These are phyloP conservation scores for Celastrina argiolus DNA, from an alignment of 2,888 invertebrate genomes.

Conservation along the genomic window DNA sequence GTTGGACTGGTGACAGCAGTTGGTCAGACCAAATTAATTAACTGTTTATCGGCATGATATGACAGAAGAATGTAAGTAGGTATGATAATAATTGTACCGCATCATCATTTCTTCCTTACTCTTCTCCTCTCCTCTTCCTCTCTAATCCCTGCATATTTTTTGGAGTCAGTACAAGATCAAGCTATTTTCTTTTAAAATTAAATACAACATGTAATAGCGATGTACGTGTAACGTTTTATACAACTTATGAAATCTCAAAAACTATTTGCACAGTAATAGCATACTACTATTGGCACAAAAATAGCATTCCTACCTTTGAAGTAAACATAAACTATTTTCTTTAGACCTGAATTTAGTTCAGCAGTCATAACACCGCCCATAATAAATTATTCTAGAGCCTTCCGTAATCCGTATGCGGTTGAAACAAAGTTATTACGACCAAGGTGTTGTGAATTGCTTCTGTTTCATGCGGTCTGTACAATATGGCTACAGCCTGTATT, in stretches of 20 bases:
- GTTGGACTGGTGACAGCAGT: not conserved
- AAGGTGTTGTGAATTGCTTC: conserved; percentile 12
- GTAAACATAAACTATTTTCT: conserved; percentile 44
- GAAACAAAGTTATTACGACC: conserved; percentile 11
- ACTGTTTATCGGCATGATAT: not conserved
- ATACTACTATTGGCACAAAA: not conserved
- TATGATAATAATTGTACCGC: no score
- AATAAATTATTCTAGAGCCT: conserved; percentile 14
- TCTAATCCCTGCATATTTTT: no score
- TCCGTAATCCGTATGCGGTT: conserved; percentile 16
- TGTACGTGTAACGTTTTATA: no score
- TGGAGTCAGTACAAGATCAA: no score
- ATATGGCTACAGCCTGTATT: not conserved
- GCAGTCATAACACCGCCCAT: conserved; percentile 6
- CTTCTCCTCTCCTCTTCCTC: no score
- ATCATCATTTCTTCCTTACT: no score
- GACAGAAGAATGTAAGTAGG: not conserved
- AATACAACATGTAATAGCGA: no score
- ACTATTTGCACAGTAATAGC: no score
- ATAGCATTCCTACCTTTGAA: conserved; percentile 8
- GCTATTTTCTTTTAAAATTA: no score
- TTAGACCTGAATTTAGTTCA: conserved; percentile 26
- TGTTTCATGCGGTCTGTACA: conserved; percentile 10
- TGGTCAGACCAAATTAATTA: not conserved
- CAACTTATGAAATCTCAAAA: not conserved